Conservation (phyloP, 2,113 vertebrate genomes). For the Pelmatolapia mariae region DNA sequence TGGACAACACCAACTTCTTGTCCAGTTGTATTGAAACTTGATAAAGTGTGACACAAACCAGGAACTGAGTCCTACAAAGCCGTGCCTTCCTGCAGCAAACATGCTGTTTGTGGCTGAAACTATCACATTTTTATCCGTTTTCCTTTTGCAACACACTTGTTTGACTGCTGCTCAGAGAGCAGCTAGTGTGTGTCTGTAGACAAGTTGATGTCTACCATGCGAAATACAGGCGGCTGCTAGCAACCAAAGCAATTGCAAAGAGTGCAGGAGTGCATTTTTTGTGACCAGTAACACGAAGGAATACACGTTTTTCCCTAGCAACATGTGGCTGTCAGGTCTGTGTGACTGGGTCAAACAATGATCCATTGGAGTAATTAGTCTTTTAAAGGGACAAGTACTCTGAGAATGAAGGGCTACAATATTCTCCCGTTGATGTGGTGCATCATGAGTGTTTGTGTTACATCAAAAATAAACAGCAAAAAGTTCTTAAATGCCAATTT, state of each 20-base stretch:
- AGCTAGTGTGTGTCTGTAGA: neutral
- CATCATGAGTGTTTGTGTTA: neutral
- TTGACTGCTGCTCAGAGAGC: neutral
- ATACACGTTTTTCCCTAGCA: neutral
- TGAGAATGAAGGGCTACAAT: too few relatives aligned
- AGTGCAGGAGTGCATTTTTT: neutral
- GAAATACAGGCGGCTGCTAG: neutral
- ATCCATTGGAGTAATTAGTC: neutral
- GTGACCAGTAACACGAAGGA: neutral
- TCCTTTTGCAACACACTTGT: neutral
- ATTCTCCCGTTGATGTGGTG: neutral
- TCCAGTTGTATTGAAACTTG: neutral
- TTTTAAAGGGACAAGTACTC: neutral
- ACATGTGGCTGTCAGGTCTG: neutral
- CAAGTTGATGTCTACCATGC: neutral
- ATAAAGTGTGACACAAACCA: neutral
- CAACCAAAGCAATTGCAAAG: neutral
- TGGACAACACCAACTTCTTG: neutral
- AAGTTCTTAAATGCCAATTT: neutral
- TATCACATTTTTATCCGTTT: neutral
- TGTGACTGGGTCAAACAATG: neutral
- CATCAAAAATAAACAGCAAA: neutral
- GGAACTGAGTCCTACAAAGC: neutral
- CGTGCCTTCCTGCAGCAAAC: neutral
- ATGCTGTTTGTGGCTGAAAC: neutral